Evolutionary conservation across 2,888 invertebrate species (phyloP).

Genomic region (Furcula furcula): DNA sequence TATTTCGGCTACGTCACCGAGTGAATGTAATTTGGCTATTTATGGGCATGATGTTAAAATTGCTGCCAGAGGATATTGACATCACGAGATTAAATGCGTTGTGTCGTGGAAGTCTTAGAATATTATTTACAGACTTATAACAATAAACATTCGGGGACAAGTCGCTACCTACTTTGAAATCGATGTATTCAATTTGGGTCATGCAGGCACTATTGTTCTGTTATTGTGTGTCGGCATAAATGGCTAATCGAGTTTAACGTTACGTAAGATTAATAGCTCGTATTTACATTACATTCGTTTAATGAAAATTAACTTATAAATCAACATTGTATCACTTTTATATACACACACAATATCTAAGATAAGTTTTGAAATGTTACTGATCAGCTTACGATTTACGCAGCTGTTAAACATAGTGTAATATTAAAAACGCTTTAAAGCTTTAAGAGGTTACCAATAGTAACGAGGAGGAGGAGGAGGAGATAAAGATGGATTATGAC

Average conservation of each 20-base stretch:
- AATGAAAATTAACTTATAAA: slow-evolving; percentile 24
- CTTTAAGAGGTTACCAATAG: too few species aligned
- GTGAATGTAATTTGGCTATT: slow-evolving; percentile 32
- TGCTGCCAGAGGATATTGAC: slow-evolving; percentile 20
- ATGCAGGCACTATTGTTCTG: slow-evolving; percentile 29
- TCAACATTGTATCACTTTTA: slow-evolving; percentile 22
- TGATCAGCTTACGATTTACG: slow-evolving; percentile 35
- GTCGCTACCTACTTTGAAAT: slow-evolving; percentile 25
- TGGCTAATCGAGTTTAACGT: slow-evolving; percentile 29
- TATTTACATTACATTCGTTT: slow-evolving; percentile 29
- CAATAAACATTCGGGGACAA: slow-evolving; percentile 12
- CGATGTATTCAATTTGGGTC: slow-evolving; percentile 30
- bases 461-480: too few species aligned
- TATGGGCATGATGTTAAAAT: slow-evolving; percentile 26
- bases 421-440: too few species aligned
- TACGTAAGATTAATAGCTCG: slow-evolving; percentile 31
- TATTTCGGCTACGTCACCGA: slow-evolving; percentile 25
- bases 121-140: slow-evolving; percentile 17
- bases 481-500: too few species aligned
- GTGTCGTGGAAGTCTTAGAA: slow-evolving; percentile 14
- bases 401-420: too few species aligned
- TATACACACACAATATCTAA: slow-evolving; percentile 22
- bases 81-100: slow-evolving; percentile 19
- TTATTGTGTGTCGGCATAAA: slow-evolving; percentile 34
- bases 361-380: slow-evolving; percentile 25